These are phyloP conservation scores for Metacarcinus magister DNA, from an alignment of 2,888 invertebrate genomes.

Conservation along the genomic window DNA sequence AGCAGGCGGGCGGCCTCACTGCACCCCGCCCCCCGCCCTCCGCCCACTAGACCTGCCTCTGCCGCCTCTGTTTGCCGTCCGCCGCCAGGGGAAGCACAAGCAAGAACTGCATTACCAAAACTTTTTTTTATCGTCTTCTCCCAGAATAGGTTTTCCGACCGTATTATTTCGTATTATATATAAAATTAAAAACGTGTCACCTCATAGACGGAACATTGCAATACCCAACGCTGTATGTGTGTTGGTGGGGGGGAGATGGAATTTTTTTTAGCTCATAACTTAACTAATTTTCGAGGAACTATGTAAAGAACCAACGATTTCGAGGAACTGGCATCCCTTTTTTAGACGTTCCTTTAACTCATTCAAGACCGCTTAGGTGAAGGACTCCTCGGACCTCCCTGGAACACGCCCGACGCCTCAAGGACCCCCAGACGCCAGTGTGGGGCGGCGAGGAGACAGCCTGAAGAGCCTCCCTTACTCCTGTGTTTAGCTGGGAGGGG, in stretches of 20 bases:
- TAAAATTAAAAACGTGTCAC: neutral
- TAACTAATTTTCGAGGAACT: neutral
- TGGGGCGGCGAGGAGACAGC: constrained; percentile 65
- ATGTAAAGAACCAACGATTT: neutral
- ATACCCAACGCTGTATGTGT: neutral
- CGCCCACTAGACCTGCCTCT: neutral
- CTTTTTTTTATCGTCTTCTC: neutral
- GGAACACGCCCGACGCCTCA: constrained; percentile 52
- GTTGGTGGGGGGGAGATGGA: neutral
- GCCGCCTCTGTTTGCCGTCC: neutral
- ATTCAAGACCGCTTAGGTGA: constrained; percentile 18
- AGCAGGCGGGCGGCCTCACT: neutral
- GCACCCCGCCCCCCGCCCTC: neutral
- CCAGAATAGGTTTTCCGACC: neutral
- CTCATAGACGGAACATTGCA: neutral
- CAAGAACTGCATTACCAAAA: neutral
- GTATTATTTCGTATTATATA: neutral
- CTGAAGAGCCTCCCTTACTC: constrained; percentile 57
- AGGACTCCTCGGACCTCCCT: constrained; percentile 13
- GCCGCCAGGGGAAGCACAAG: neutral
- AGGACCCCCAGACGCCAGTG: constrained; percentile 51
- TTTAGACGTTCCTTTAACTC: constrained; percentile 30
- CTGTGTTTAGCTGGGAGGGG: constrained; percentile 69
- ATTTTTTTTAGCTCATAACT: neutral
- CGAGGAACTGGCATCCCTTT: constrained; percentile 14